Base-by-base conservation (phyloP, 2,797 vertebrate species). In the Chlorospingus semifuscus region DNA sequence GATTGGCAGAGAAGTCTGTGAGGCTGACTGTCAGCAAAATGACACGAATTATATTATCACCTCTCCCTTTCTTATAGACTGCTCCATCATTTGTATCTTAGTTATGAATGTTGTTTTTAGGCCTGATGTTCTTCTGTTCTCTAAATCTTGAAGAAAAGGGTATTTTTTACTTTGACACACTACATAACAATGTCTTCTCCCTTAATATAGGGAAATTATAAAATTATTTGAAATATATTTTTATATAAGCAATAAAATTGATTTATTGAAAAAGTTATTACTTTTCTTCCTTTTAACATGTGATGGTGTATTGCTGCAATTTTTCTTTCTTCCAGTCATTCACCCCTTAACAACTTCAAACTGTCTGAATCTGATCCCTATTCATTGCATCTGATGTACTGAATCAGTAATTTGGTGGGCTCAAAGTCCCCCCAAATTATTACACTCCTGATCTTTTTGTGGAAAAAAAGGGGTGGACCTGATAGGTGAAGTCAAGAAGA, bases 21-120 rank as follows among this genome's bases (percentile, higher is more conserved):
- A 95, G 50, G 66, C 66, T 92, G 79, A 72, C 80, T 93, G 66
- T 91, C 80, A 87, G 83, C 74, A 95, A 94, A 95, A 93, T 76
- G 23, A 76, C 55, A 81, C 0, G 4, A 95, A 87, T 93, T 91
- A 59, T 71, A 68, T 89, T 80, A 87, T 79, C 82, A 53, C 24
- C 24, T 92, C 70, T 86, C 56, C 57, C n/a, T 90, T 91, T 84
- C 61, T 87, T 90, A 69, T 32, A 87, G 52, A 68, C n/a, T 41
- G 11, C 23, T 90, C 87, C 21, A 5, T 95, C 34, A 65, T 80
- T 89, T 87, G 36, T 92, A 63, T 59, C 61, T 90, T 71, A 41
- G 50, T 78, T 93, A 83, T 85, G 22, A 75, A 94, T 83, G 18
- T 89, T 87, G 50, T 83, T 90, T 47, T 42, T 79, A 87, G 41